Percentiles rank a stretch among this genome's conserved stretches.
phyloP scores from a whole-genome alignment of 2,888 invertebrate genomes.

The Lampropteryx suffumata region DNA sequence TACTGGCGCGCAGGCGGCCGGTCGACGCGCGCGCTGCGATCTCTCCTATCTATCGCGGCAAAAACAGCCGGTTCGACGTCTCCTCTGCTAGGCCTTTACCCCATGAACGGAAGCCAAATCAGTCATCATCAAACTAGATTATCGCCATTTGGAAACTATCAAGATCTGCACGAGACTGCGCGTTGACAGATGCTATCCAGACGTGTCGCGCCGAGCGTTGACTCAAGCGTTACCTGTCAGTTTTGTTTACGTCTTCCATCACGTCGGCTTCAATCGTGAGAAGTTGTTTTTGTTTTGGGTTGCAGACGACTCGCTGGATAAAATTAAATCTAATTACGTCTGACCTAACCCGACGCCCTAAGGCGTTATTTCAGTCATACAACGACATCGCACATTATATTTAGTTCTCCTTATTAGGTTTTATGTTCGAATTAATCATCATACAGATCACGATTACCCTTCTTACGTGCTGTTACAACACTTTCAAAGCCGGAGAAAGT shows the following conservation, averaged over 20 bases:
- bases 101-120: constrained; percentile 56
- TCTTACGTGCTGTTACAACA: constrained; percentile 57
- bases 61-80: constrained; percentile 52
- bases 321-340: constrained; percentile 28
- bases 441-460: constrained; percentile 62
- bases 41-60: constrained; percentile 65
- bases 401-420: constrained; percentile 46
- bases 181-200: constrained; percentile 33
- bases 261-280: constrained; percentile 24
- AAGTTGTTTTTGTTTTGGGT: constrained; percentile 27
- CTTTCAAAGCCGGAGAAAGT: constrained; percentile 64
- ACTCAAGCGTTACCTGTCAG: constrained; percentile 24
- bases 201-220: constrained; percentile 13
- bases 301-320: constrained; percentile 19
- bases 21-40: constrained; percentile 66
- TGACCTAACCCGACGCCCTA: constrained; percentile 25
- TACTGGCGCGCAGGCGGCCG: constrained; percentile 59
- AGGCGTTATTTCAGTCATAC: constrained; percentile 21
- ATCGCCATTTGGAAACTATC: constrained; percentile 54
- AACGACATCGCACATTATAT: constrained; percentile 33
- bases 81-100: constrained; percentile 53
- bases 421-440: constrained; percentile 48
- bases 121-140: constrained; percentile 57
- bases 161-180: constrained; percentile 26
- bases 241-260: constrained; percentile 27